These are phyloP conservation scores for Drosophila imparisetae DNA, from an alignment of 2,888 invertebrate species.

Conservation along the genomic window DNA sequence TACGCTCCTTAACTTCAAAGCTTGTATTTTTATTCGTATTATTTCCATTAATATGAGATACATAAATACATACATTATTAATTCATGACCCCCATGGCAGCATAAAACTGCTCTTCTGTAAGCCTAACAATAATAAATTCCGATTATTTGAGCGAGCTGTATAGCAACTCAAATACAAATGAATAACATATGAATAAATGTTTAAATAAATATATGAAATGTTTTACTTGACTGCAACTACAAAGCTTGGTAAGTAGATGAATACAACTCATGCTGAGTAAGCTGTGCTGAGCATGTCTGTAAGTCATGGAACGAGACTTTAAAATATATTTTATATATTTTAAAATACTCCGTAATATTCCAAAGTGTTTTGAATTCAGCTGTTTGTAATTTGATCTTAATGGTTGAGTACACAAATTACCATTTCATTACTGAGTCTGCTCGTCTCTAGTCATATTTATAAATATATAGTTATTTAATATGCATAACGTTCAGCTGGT, in stretches of 20 bases:
- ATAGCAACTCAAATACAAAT: slow-evolving; percentile 4
- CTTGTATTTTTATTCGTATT: slow-evolving; percentile 11
- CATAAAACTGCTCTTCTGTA: slow-evolving; percentile 2
- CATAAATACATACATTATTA: slow-evolving; percentile 2
- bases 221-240: neutral
- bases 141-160: slow-evolving; percentile 12
- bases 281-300: neutral
- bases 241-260: neutral
- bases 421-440: neutral
- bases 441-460: neutral
- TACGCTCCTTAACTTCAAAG: slow-evolving; percentile 12
- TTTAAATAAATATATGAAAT: slow-evolving; percentile 5
- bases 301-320: neutral
- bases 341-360: neutral
- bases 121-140: slow-evolving; percentile 8
- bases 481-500: slow-evolving; percentile 12
- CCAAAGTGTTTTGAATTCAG: neutral
- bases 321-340: neutral
- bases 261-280: neutral
- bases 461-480: slow-evolving; percentile 1
- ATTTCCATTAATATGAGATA: neutral
- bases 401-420: neutral
- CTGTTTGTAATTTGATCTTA: neutral
- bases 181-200: slow-evolving; percentile 27
- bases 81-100: neutral